Evolutionary conservation across 2,797 vertebrate species (phyloP).

Genomic region (Trematomus bernacchii): DNA sequence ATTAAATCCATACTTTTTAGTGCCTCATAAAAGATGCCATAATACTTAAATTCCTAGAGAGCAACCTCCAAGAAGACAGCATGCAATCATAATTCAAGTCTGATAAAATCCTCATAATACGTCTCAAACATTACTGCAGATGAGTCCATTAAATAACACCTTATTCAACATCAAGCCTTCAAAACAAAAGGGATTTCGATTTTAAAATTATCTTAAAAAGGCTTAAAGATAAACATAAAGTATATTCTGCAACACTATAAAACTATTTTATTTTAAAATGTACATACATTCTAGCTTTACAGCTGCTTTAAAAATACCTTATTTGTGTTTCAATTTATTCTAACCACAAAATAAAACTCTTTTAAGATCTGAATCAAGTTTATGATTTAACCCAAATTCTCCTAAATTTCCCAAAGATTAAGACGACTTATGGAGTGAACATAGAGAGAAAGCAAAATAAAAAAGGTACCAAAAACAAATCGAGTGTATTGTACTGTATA

Average conservation of each 20-base stretch:
- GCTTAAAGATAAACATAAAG: constrained; percentile 31
- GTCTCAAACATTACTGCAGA: constrained; percentile 3
- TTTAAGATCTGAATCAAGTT: constrained; percentile 16
- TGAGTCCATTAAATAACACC: constrained; percentile 18
- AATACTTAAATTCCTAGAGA: constrained; percentile 26
- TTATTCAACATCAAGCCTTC: neutral
- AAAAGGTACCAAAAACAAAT: neutral
- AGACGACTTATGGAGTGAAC: neutral
- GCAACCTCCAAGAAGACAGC: constrained; percentile 3
- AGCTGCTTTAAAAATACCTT: constrained; percentile 20
- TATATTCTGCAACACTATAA: constrained; percentile 29
- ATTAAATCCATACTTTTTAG: neutral
- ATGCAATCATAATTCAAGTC: neutral
- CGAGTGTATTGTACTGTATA: neutral
- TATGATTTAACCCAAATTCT: constrained; percentile 8
- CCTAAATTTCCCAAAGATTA: constrained; percentile 6
- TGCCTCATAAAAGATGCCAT: neutral
- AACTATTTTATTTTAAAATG: constrained; percentile 55
- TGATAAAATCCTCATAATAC: constrained; percentile 24
- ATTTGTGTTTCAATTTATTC: constrained; percentile 18
- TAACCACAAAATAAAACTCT: neutral
- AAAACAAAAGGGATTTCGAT: constrained; percentile 12
- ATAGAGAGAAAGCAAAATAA: neutral
- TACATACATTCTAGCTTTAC: constrained; percentile 29
- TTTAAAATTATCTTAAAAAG: constrained; percentile 48